Conservation (phyloP, 2,797 vertebrate genomes). For the Pipistrellus nathusii region DNA sequence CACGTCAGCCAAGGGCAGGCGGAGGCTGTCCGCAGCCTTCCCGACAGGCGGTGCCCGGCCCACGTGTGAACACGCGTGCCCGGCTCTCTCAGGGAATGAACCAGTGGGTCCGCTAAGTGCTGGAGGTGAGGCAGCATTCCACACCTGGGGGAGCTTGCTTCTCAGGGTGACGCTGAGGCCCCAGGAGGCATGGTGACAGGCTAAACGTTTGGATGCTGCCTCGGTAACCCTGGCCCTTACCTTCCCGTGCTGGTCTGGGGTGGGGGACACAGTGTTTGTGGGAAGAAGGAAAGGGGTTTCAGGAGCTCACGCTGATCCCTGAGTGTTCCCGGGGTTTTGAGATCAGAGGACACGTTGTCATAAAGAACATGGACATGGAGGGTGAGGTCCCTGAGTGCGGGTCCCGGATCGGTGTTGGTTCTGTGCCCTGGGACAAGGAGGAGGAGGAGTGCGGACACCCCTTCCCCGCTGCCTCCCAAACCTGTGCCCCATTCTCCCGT, state of each 20-base stretch:
- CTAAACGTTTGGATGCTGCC: not conserved
- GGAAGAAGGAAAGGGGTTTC: constrained; percentile 12
- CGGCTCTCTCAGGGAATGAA: constrained; percentile 55
- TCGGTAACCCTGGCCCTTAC: not conserved
- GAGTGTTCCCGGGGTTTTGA: not conserved
- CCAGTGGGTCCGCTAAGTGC: constrained; percentile 1
- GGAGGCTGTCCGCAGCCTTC: constrained; percentile 48
- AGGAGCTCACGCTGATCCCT: not conserved
- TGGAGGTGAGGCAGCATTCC: not conserved
- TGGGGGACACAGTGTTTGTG: not conserved
- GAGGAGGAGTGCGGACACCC: not conserved
- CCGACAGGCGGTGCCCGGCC: constrained; percentile 5
- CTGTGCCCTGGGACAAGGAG: no score
- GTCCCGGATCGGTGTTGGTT: rapidly evolving
- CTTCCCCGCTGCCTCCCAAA: rapidly evolving
- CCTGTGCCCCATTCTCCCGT: rapidly evolving
- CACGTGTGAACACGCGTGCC: not conserved
- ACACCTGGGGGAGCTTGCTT: not conserved
- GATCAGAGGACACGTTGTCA: not conserved
- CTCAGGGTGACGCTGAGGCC: not conserved
- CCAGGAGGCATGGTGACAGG: not conserved
- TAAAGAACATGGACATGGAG: rapidly evolving
- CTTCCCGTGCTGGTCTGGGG: not conserved
- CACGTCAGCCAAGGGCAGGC: constrained; percentile 63
- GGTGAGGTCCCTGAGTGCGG: rapidly evolving